A percentile compares a stretch with the other conserved stretches of the same genome.
Conservation (phyloP, 2,888 invertebrate species). For the Acleris literana region DNA sequence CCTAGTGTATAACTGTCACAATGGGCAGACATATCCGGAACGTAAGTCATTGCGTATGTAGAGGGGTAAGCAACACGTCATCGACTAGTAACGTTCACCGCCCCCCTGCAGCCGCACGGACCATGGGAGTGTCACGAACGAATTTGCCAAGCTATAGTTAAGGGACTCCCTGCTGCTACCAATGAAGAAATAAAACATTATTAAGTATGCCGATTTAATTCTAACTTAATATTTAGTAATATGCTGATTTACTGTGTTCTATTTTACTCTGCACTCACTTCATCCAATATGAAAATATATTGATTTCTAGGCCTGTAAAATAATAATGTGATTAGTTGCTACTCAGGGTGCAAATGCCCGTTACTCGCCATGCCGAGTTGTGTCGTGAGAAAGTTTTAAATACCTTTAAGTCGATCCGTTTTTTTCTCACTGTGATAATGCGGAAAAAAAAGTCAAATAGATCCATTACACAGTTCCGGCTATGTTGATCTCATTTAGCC, state of each 20-base stretch:
- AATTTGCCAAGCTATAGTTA: no score
- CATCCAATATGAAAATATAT: background rate
- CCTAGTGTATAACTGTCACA: no score
- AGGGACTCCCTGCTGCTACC: no score
- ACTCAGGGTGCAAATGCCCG: slow-evolving; percentile 13
- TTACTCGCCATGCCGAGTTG: slow-evolving; percentile 14
- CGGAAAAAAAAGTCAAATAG: background rate
- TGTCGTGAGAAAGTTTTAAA: slow-evolving; percentile 2
- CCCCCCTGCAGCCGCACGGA: no score
- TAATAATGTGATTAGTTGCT: slow-evolving; percentile 5
- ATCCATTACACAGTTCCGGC: background rate
- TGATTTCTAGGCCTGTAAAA: slow-evolving; percentile 10
- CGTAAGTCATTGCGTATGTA: no score
- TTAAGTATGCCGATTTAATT: background rate
- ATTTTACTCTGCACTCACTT: slow-evolving; percentile 4
- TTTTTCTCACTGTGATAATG: background rate
- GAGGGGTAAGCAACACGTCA: no score
- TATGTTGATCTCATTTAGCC: slow-evolving; percentile 1
- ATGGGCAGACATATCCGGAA: no score
- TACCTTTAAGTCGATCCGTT: slow-evolving; percentile 8
- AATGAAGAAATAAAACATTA: no score
- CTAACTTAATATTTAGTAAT: background rate
- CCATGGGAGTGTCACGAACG: no score
- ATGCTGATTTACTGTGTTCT: background rate
- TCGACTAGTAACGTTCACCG: no score